A percentile compares a stretch with the other conserved stretches of the same genome.
Evolutionary conservation across 2,797 vertebrate genomes (phyloP).

Genomic region (Melopsittacus undulatus): DNA sequence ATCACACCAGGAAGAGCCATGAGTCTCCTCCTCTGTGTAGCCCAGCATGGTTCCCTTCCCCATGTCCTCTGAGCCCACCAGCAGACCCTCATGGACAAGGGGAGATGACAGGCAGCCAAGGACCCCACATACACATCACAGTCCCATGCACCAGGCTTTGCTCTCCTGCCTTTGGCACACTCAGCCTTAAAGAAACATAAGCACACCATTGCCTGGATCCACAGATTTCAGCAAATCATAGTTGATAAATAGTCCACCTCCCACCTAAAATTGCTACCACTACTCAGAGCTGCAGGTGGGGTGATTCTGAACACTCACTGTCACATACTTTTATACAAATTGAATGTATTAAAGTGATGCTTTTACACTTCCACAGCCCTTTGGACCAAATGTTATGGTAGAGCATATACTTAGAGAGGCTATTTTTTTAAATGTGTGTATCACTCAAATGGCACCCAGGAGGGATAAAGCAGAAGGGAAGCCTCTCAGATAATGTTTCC

Average conservation of each 20-base stretch:
- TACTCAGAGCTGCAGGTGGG: not conserved
- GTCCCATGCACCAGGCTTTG: not conserved
- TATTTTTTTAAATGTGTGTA: not conserved
- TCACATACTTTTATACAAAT: not conserved
- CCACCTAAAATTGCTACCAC: not conserved
- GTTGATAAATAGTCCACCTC: not conserved
- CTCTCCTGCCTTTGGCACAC: not conserved
- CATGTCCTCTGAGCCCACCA: not conserved
- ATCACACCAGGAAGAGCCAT: not conserved
- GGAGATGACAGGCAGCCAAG: not conserved
- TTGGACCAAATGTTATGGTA: not conserved
- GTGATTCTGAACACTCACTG: not conserved
- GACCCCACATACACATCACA: rapidly evolving
- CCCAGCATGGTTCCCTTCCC: rapidly evolving
- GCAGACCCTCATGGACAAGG: rapidly evolving
- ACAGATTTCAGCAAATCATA: not conserved
- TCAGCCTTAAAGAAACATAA: not conserved
- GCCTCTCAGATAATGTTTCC: not conserved
- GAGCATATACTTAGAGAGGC: not conserved
- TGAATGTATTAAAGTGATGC: not conserved
- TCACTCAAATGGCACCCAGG: not conserved
- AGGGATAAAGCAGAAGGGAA: not conserved
- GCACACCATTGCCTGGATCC: not conserved
- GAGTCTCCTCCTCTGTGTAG: not conserved
- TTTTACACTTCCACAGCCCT: not conserved